Base-by-base conservation (phyloP, 2,797 vertebrate species). In the Melanotaenia pygmaea region DNA sequence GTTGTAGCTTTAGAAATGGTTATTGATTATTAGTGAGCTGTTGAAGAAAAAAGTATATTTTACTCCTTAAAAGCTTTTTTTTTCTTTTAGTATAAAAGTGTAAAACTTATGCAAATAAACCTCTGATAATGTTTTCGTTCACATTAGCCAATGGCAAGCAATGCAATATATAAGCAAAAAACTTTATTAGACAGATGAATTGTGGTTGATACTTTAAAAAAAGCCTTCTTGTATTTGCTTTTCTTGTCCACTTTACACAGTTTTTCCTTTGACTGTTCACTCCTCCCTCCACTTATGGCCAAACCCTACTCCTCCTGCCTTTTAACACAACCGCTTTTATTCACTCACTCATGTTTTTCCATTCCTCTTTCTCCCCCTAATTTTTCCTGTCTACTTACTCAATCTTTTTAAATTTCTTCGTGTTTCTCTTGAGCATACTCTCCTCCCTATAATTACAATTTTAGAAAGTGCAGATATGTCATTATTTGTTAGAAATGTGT, bases 281-380 rank as follows among this genome's bases (percentile, higher is more conserved):
- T 26, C 51, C 64, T 40, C 40, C 60, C 65, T 59, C 20, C 56
- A 45, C 59, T 63, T 10, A 1, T 74, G 66, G 70, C 80, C 30
- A 20, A 70, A 62, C 65, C 50, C 59, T 70, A 67, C 64, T 72
- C 64, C 63, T 67, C 67, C 40, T 16, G 18, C 53, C 56, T 5
- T 64, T 76, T 28, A 67, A 80, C 78, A 74, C 57, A 65, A 63
- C 47, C 2, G 0, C 64, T 79, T 79, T 85, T 74, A 77, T 79
- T 87, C 77, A 78, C 83, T 84, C 81, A 90, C 76, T 89, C 79
- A 80, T 9, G 4, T 74, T 28, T 84, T 88, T 87, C 85, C 86
- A 87, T 62, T 74, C 37, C 65, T 69, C 5, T 3, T 1, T 69
- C 64, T 67, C 7, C 7, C 32, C 37, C 18, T 63, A 16, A 35